Conservation (phyloP, 2,113 vertebrate species). For the Odocoileus hemionus region DNA sequence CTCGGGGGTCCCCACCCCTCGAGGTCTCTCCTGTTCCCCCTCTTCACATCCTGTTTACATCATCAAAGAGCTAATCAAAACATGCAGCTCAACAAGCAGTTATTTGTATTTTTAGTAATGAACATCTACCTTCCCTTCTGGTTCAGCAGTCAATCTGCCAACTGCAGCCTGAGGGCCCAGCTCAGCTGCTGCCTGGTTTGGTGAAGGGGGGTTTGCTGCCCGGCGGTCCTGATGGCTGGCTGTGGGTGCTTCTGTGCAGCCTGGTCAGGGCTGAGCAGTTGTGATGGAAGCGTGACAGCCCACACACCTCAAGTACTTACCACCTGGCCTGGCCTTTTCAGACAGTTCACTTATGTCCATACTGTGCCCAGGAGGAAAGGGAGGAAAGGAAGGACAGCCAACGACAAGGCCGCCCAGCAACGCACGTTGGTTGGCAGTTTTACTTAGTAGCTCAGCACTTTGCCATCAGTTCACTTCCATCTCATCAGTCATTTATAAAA, state of each 20-base stretch:
- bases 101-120: not conserved
- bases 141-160: not conserved
- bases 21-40: not conserved
- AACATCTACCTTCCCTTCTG: not conserved
- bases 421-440: too few relatives aligned
- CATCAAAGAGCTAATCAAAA: accelerated
- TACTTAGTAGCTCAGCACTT: not conserved
- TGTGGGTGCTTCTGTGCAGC: not conserved
- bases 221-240: accelerated
- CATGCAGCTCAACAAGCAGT: not conserved
- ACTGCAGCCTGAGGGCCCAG: not conserved
- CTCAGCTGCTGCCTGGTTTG: not conserved
- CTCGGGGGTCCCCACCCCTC: not conserved
- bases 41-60: accelerated
- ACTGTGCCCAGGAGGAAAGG: not conserved
- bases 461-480: accelerated
- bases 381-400: too few relatives aligned
- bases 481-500: not conserved
- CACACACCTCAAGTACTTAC: accelerated
- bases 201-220: too few relatives aligned
- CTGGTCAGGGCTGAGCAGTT: not conserved
- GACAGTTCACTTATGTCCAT: not conserved
- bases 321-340: not conserved
- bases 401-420: accelerated
- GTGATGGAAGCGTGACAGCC: too few relatives aligned